A percentile compares a stretch with the other conserved stretches of the same genome.
These are phyloP conservation scores for Agrochola circellaris DNA, from an alignment of 2,888 invertebrate species.

Conservation along the genomic window DNA sequence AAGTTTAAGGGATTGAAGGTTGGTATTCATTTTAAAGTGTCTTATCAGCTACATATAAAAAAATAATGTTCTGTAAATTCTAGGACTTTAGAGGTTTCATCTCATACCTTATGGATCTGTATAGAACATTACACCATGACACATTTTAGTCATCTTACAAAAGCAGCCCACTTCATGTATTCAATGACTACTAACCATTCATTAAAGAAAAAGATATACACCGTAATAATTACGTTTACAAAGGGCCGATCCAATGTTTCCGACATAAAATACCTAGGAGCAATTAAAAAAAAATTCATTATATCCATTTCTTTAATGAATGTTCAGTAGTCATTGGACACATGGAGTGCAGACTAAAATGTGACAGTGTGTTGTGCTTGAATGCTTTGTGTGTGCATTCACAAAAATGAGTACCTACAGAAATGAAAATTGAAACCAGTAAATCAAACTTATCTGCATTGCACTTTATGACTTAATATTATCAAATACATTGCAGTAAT, in stretches of 20 bases:
- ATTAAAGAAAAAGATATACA: no score
- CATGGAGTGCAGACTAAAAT: no score
- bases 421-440: neutral
- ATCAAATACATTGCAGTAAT: conserved; percentile 7
- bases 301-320: no score
- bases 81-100: neutral
- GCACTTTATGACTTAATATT: neutral
- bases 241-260: no score
- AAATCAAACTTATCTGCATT: conserved; percentile 9
- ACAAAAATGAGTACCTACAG: neutral
- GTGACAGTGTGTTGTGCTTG: no score
- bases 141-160: no score
- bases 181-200: no score
- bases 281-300: no score
- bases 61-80: neutral
- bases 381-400: neutral
- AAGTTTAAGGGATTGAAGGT: conserved; percentile 67
- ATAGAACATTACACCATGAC: neutral
- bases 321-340: no score
- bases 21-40: neutral
- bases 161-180: no score
- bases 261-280: no score
- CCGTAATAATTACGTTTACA: no score
- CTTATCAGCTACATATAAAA: neutral
- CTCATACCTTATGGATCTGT: neutral